Percentiles rank a stretch among this genome's conserved stretches.
These are phyloP conservation scores for Zenarchopterus dispar DNA, from an alignment of 2,797 vertebrate genomes.

Conservation along the genomic window DNA sequence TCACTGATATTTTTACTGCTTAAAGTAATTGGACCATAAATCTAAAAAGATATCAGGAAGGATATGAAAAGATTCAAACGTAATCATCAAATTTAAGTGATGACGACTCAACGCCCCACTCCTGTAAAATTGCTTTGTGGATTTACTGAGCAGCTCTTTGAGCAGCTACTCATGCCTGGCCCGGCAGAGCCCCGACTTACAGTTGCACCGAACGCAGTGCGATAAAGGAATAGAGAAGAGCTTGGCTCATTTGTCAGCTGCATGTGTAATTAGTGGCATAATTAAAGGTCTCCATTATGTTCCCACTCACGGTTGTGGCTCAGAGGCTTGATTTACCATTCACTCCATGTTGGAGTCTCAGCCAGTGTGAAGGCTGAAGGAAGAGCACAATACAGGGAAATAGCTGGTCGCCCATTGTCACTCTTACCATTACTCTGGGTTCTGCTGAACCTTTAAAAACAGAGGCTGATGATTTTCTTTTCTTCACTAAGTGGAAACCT, in stretches of 20 bases:
- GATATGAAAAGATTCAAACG: slow-evolving; percentile 2
- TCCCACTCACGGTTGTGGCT: slow-evolving; percentile 61
- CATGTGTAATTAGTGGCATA: slow-evolving; percentile 74
- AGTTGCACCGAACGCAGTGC: slow-evolving; percentile 43
- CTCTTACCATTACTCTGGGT: slow-evolving; percentile 28
- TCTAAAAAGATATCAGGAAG: slow-evolving; percentile 1
- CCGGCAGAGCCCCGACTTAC: slow-evolving; percentile 32
- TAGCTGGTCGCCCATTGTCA: slow-evolving; percentile 23
- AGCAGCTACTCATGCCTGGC: slow-evolving; percentile 42
- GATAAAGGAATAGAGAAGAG: slow-evolving; percentile 59
- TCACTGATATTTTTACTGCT: too few relatives aligned
- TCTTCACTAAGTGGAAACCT: background rate
- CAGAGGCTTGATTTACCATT: slow-evolving; percentile 56
- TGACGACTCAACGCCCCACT: background rate
- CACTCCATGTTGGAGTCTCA: slow-evolving; percentile 37
- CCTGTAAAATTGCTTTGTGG: background rate
- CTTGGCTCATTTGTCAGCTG: slow-evolving; percentile 64
- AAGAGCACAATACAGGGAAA: slow-evolving; percentile 15
- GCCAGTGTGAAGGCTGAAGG: slow-evolving; percentile 40
- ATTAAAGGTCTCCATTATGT: slow-evolving; percentile 75
- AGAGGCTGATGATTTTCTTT: slow-evolving; percentile 46
- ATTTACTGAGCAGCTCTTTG: slow-evolving; percentile 3
- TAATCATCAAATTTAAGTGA: slow-evolving; percentile 9
- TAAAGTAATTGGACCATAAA: background rate
- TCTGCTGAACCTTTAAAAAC: slow-evolving; percentile 29